Base-by-base conservation (phyloP, 35 echinoderm and acorn worm species). In the Diadema setosum region DNA sequence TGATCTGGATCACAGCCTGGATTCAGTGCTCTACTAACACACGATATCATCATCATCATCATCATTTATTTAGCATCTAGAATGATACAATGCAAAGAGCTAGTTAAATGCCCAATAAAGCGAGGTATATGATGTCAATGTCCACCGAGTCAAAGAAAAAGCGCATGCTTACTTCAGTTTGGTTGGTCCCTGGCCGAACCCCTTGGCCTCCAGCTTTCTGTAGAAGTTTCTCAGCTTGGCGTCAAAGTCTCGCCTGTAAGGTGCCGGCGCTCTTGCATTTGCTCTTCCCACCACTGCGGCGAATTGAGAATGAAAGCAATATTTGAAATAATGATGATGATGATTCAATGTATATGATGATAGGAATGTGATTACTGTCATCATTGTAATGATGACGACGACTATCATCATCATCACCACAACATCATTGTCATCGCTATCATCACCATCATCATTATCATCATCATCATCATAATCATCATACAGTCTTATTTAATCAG, bases 151-250 rank as follows among this genome's bases (percentile, higher is more conserved):
- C n/a, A n/a, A n/a, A n/a, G n/a, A n/a, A n/a, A n/a, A n/a, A n/a
- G n/a, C n/a, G n/a, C n/a, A n/a, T n/a, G n/a, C 92, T 87, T 81
- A 99, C 96, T 99, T 99, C 46, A 99, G 91, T 86, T 99, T 99
- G 18, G 92, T 94, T 32, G 96, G 96, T 21, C 96, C 96, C 50
- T 99, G 96, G 2, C 96, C 96, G 33, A 86, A 99, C 29, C 92
- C 96, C 49, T 99, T 99, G 55, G 80, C 83, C 52, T 98, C 96
- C 55, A 98, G 33, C 58, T 99, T 99, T 55, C 93, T 60, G 69
- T 99, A 94, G 58, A 99, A 92, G 45, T 89, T 91, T n/a, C 96
- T 91, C 18, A 99, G 86, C 60, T 99, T 99, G 34, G 96, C 90
- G 59, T 99, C 96, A 94, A 99, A 99, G 52, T 91, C 89, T 86